phyloP scores from a whole-genome alignment of 2,888 invertebrate genomes.

The Trissonchulus sp. region DNA sequence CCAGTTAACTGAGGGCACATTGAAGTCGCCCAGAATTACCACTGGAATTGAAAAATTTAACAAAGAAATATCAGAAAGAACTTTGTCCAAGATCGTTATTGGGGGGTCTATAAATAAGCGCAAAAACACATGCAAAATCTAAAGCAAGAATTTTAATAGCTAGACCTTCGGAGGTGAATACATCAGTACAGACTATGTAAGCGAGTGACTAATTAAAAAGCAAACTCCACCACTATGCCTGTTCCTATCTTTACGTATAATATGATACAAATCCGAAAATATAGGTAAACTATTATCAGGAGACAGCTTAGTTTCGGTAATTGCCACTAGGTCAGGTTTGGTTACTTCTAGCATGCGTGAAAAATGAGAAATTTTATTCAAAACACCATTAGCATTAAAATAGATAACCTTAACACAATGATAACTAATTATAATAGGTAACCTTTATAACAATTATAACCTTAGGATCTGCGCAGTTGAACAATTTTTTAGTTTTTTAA shows the following conservation, averaged over 20 bases:
- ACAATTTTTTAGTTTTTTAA: too few species aligned
- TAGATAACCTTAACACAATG: slow-evolving; percentile 3
- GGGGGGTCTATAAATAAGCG: not conserved
- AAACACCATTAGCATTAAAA: not conserved
- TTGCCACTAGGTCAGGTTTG: not conserved
- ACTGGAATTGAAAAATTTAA: not conserved
- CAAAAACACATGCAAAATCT: not conserved
- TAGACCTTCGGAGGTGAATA: not conserved
- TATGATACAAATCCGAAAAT: not conserved
- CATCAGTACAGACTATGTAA: not conserved
- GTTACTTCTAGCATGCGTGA: not conserved
- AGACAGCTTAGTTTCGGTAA: slow-evolving; percentile 3
- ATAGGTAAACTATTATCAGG: not conserved
- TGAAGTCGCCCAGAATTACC: slow-evolving; percentile 16
- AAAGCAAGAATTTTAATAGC: not conserved
- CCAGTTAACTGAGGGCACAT: slow-evolving; percentile 6
- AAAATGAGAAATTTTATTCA: not conserved
- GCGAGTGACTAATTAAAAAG: not conserved
- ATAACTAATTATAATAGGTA: too few species aligned
- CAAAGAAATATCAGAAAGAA: not conserved
- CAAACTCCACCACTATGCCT: not conserved
- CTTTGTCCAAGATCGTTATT: not conserved
- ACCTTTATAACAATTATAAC: too few species aligned
- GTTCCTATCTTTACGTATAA: slow-evolving; percentile 1
- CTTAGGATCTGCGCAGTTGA: too few species aligned